Evolutionary conservation across 2,797 vertebrate species (phyloP).

Genomic region (Alca torda): DNA sequence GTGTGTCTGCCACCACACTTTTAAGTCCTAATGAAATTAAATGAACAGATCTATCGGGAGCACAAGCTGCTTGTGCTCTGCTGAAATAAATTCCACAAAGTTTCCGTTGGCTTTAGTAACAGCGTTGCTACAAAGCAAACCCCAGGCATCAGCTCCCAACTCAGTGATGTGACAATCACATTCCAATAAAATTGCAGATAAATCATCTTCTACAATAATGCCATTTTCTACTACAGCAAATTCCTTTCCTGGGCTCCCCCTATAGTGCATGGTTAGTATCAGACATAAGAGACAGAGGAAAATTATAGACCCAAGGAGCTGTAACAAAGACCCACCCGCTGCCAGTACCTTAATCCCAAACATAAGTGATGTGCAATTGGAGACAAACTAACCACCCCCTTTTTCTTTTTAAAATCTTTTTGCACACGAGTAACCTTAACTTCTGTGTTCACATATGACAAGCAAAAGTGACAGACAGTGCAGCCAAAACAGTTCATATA

Average conservation of each 20-base stretch:
- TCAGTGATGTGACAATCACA: background rate
- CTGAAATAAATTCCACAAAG: background rate
- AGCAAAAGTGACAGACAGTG: conserved; percentile 84
- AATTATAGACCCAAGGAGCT: conserved; percentile 35
- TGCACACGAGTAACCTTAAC: conserved; percentile 77
- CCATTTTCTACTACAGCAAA: background rate
- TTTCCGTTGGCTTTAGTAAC: background rate
- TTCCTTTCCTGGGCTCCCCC: conserved; percentile 26
- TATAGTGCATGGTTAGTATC: conserved; percentile 40
- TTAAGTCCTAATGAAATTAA: background rate
- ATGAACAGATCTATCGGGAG: background rate
- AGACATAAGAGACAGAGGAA: conserved; percentile 45
- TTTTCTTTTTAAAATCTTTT: conserved; percentile 71
- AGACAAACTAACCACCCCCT: conserved; percentile 71
- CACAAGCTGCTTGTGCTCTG: background rate
- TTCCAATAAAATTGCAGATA: background rate
- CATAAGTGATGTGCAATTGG: conserved; percentile 69
- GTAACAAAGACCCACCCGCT: conserved; percentile 58
- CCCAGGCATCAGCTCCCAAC: background rate
- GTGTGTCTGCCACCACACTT: background rate
- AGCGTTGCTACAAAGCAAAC: background rate
- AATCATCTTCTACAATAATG: background rate
- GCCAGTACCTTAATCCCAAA: conserved; percentile 68
- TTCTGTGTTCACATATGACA: conserved; percentile 78
- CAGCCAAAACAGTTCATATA: conserved; percentile 81